These are phyloP conservation scores for Eulithis prunata DNA, from an alignment of 2,888 invertebrate genomes.

Conservation along the genomic window DNA sequence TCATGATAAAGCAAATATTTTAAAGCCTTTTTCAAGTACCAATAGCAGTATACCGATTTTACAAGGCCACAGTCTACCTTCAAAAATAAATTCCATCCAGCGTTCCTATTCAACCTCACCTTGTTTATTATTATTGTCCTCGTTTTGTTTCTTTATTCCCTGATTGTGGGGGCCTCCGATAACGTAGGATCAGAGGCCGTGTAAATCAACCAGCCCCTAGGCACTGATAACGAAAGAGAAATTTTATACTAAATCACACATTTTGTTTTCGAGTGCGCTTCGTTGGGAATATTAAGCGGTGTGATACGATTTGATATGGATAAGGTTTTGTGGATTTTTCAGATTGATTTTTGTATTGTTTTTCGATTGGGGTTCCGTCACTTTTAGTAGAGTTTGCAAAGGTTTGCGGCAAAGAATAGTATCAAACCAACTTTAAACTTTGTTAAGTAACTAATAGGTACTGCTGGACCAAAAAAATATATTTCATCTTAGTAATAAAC, in stretches of 20 bases:
- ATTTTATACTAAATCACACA: slow-evolving; percentile 76
- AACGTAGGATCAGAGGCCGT: slow-evolving; percentile 54
- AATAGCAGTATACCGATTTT: too few species aligned
- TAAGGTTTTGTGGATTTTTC: slow-evolving; percentile 32
- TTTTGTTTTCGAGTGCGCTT: slow-evolving; percentile 68
- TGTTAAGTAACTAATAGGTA: too few species aligned
- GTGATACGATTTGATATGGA: slow-evolving; percentile 48
- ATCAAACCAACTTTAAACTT: too few species aligned
- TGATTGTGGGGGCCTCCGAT: slow-evolving; percentile 41
- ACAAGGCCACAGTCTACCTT: neutral
- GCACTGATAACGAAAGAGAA: slow-evolving; percentile 71
- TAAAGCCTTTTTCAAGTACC: too few species aligned
- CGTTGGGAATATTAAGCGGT: slow-evolving; percentile 58
- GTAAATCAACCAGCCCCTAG: slow-evolving; percentile 77
- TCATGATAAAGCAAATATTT: too few species aligned
- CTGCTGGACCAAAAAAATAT: neutral
- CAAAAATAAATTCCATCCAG: slow-evolving; percentile 46
- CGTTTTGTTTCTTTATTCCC: slow-evolving; percentile 42
- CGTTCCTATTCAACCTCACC: slow-evolving; percentile 39
- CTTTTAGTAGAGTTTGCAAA: too few species aligned
- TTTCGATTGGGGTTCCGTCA: neutral
- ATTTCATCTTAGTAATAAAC: neutral
- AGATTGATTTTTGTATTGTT: slow-evolving; percentile 3
- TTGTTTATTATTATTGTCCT: slow-evolving; percentile 32
- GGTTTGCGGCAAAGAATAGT: too few species aligned